Evolutionary conservation across 2,797 vertebrate genomes (phyloP).

Genomic region (Dendrocincla fuliginosa): DNA sequence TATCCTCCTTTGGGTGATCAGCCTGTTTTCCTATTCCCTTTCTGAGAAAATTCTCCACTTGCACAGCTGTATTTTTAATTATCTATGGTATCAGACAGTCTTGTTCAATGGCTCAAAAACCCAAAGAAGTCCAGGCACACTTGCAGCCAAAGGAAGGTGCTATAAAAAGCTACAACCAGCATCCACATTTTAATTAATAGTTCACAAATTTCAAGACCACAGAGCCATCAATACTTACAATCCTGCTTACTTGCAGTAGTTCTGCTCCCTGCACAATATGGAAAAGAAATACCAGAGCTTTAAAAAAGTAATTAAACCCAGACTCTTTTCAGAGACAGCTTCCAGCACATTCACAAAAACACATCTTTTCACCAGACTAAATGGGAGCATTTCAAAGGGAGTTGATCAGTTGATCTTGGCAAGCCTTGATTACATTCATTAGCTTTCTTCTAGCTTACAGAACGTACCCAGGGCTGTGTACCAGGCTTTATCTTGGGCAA

Average conservation of each 20-base stretch:
- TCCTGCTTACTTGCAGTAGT: neutral
- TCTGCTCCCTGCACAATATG: neutral
- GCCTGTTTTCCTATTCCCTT: neutral
- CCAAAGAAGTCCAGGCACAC: neutral
- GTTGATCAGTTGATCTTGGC: neutral
- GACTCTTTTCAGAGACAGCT: neutral
- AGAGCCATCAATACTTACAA: neutral
- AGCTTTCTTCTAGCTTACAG: constrained; percentile 10
- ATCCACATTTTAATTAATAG: neutral
- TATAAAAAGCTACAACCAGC: neutral
- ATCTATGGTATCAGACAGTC: neutral
- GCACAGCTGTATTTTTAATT: neutral
- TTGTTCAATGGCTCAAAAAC: neutral
- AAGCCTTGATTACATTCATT: constrained; percentile 20
- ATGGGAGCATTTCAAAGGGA: neutral
- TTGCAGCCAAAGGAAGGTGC: neutral
- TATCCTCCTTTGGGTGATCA: neutral
- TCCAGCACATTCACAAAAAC: neutral
- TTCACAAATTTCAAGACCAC: neutral
- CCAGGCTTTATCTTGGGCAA: neutral
- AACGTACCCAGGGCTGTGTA: neutral
- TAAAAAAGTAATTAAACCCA: neutral
- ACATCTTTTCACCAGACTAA: neutral
- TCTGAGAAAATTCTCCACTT: neutral
- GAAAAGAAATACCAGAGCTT: neutral